Base-by-base conservation (phyloP, 2,113 vertebrate genomes). In the Cercocebus atys region DNA sequence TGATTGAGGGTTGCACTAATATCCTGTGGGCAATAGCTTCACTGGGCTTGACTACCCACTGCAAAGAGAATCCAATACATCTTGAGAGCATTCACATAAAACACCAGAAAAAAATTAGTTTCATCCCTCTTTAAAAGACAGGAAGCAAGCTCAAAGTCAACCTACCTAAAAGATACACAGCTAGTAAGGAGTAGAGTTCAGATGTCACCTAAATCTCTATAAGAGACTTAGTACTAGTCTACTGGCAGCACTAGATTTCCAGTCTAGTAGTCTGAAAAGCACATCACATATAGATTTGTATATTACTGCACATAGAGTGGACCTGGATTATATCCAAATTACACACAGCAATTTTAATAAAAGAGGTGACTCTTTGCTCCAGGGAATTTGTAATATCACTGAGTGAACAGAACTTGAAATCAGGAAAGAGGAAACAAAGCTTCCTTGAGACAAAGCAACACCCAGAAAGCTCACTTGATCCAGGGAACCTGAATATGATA, bases 401-500 rank as follows among this genome's bases (percentile, higher is more conserved):
- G 50, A 79, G 8, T 22, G 59, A 78, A 16, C 2, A 75, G 25
- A 72, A 16, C 6, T 27, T 4, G 30, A 12, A 22, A 25, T 13
- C 68, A 9, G 5, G 22, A 68, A n/a, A 23, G 30, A 89, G 45
- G 52, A 72, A 55, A 14, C n/a, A 35, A 47, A 11, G 27, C 25
- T 10, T 30, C 22, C 20, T 10, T 25, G 35, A 64, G 52, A 35
- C 17, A 27, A 50, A 61, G 30, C 12, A 12, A 8, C 2, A 10
- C 5, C 2, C 23, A 35, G 17, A 30, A 45, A 75, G 5, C 8
- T 27, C 38, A 4, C 9, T 9, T 6, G 4, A 14, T 55, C 12
- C 17, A 40, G 66, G 55, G 66, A 52, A 30, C 12, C 22, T 30
- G 32, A 11, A 14, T 1, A 7, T 6, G 1, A 0, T 0, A 3